phyloP scores from a whole-genome alignment of 2,797 vertebrate species.

The Manis crassicaudata region DNA sequence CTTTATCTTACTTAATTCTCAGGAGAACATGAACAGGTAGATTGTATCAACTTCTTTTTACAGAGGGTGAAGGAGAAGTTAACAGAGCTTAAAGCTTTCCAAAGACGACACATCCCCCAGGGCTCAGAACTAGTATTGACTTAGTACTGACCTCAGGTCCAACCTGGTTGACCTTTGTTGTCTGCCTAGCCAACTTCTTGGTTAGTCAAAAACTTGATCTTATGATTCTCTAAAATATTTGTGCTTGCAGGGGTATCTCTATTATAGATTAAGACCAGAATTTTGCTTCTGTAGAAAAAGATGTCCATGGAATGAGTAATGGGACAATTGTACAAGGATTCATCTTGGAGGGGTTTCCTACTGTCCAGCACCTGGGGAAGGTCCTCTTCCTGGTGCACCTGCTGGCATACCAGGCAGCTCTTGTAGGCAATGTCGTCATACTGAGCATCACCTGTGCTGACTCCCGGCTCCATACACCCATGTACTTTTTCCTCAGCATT shows the following conservation, averaged over 20 bases:
- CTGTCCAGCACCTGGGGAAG: constrained; percentile 42
- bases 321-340: background rate
- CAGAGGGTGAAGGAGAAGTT: too few relatives aligned
- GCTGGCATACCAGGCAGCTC: constrained; percentile 60
- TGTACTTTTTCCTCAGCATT: constrained; percentile 71
- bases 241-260: background rate
- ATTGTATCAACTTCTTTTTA: too few relatives aligned
- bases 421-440: constrained; percentile 49
- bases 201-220: background rate
- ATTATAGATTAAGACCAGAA: background rate
- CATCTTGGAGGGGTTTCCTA: background rate
- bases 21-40: too few relatives aligned
- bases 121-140: background rate
- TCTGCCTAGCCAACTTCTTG: background rate
- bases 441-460: constrained; percentile 47
- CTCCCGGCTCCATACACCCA: constrained; percentile 59
- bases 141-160: background rate
- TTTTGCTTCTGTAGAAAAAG: background rate
- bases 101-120: too few relatives aligned
- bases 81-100: too few relatives aligned
- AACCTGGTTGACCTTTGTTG: too few relatives aligned
- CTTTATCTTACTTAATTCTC: too few relatives aligned
- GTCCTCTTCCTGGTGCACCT: constrained; percentile 56
- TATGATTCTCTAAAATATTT: background rate
- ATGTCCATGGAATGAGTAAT: background rate